Evolutionary conservation across 2,113 vertebrate genomes (phyloP).

Genomic region (Tragelaphus imberbis): DNA sequence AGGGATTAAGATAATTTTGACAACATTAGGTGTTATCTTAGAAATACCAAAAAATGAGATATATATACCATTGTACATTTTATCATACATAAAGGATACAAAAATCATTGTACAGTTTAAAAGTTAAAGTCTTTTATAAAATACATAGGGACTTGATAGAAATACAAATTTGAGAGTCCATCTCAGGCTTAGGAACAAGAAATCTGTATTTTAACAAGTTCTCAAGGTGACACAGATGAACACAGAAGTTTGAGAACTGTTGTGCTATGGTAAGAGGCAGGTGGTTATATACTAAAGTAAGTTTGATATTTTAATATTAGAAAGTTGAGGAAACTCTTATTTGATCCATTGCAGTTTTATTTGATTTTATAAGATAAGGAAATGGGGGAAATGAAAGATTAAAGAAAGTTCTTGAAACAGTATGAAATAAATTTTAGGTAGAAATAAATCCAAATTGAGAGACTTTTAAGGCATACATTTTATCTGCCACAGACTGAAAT

Average conservation of each 20-base stretch:
- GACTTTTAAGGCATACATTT: not conserved
- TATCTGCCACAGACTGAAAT: not conserved
- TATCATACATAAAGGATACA: not conserved
- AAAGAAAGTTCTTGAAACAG: not conserved
- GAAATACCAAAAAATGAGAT: not conserved
- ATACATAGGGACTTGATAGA: not conserved
- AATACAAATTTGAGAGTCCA: not conserved
- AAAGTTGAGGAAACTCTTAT: not conserved
- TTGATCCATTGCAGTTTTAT: not conserved
- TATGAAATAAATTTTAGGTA: not conserved
- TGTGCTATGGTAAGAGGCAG: not conserved
- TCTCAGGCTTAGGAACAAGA: not conserved
- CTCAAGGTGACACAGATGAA: not conserved
- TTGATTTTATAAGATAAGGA: not conserved
- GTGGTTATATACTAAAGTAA: not conserved
- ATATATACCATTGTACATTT: not conserved
- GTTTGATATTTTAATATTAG: not conserved
- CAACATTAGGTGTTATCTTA: not conserved
- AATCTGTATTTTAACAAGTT: not conserved
- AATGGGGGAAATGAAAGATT: not conserved
- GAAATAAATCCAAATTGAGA: not conserved
- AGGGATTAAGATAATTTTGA: not conserved
- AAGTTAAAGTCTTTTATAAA: not conserved
- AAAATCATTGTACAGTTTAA: not conserved
- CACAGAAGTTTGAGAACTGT: too few species aligned